Evolutionary conservation across 2,888 invertebrate genomes (phyloP), one percentile per base, ranked within the genome.

Genomic region (Temnothorax ravouxi): DNA sequence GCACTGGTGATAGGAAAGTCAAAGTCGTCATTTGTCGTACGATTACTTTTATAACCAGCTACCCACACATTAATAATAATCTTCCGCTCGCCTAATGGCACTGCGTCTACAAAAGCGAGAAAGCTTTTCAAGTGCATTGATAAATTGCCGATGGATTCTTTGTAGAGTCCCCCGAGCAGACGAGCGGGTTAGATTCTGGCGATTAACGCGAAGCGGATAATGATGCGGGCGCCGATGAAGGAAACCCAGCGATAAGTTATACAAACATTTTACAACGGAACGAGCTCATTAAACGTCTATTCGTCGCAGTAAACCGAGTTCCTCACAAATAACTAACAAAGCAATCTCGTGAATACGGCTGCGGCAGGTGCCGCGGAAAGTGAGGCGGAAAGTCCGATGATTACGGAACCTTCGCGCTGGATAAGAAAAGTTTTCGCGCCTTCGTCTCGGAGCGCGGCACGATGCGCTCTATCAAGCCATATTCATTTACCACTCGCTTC

Each of bases 201-300:
- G 67, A 83, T 76, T 83, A 84, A 79, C 77, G 54, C 79, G 71
- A 62, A 47, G 61, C 59, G 77, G 83, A 90, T 90, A 88, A 89
- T 80, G 85, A 89, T 83, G n/a, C n/a, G 79, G 71, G 52, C 66
- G 59, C 21, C 82, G 74, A 86, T 84, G 88, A 86, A 85, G 38
- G 62, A 74, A 56, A 41, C 47, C 74, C 75, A n/a, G 61, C 72
- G 67, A 86, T 80, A 86, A 87, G 86, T 86, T 90, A 75, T 52
- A 83, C 77, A 87, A 88, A 87, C 84, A 87, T 86, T 88, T 88
- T 77, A 56, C 85, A 84, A 90, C 79, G 77, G 84, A 84, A 85
- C 86, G 88, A 88, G 86, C 88, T 90, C 89, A 86, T 90, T 90
- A 90, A 90, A 84, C 61, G 83, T 62, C 75, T 67, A 47, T 76